These are phyloP conservation scores for Paraescarpia echinospica DNA, from an alignment of 1,140 invertebrate species.

Conservation along the genomic window DNA sequence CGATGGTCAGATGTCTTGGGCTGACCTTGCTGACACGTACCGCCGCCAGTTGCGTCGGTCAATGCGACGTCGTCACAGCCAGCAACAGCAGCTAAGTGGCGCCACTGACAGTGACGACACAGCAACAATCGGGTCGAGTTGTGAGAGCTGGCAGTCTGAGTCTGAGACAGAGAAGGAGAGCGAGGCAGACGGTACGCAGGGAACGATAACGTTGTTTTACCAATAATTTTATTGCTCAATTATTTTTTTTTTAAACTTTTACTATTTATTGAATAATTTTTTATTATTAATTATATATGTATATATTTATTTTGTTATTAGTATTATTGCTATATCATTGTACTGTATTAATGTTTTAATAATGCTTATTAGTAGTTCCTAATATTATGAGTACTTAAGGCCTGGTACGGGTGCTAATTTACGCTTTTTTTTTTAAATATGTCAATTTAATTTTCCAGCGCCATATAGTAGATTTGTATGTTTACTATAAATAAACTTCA, in stretches of 20 bases:
- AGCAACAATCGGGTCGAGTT: slow-evolving; percentile 4
- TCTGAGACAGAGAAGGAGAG: slow-evolving; percentile 22
- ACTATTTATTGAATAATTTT: too few relatives aligned
- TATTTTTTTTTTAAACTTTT: neutral
- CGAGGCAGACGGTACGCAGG: slow-evolving; percentile 16
- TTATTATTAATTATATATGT: too few relatives aligned
- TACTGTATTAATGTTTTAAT: too few relatives aligned
- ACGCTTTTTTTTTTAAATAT: too few relatives aligned
- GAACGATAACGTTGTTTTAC: neutral
- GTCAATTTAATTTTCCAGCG: too few relatives aligned
- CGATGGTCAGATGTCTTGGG: slow-evolving; percentile 27
- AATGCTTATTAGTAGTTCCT: too few relatives aligned
- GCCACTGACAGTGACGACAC: neutral
- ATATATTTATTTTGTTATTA: too few relatives aligned
- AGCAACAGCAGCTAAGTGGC: neutral
- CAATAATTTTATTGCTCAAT: neutral
- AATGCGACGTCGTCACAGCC: neutral
- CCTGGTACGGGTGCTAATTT: too few relatives aligned
- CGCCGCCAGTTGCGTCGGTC: neutral
- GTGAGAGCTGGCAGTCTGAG: slow-evolving; percentile 15
- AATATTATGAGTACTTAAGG: too few relatives aligned
- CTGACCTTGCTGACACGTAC: slow-evolving; percentile 21
- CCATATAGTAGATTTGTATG: too few relatives aligned
- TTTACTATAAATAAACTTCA: too few relatives aligned
- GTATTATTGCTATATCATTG: too few relatives aligned